Conservation (phyloP, 2,797 vertebrate genomes). For the Tokudaia tokunoshimensis region DNA sequence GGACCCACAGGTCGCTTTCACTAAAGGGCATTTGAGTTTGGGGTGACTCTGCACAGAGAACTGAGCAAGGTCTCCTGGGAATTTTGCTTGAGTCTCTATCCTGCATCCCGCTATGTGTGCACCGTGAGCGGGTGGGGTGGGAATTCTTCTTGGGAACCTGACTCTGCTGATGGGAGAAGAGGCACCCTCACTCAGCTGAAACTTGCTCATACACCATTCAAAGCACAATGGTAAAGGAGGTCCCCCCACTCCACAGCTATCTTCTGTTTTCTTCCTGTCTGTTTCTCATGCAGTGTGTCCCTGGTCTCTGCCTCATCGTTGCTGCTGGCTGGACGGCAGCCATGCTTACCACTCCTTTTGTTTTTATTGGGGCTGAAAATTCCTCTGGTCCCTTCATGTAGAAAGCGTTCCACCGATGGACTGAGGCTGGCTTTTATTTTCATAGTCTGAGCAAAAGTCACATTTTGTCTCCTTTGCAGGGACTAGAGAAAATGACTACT, state of each 20-base stretch:
- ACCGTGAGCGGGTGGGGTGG: neutral
- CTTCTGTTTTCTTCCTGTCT: neutral
- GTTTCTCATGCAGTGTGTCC: no score
- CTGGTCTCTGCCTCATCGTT: neutral
- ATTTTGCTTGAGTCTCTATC: neutral
- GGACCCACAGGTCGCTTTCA: neutral
- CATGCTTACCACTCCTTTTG: neutral
- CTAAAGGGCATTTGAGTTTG: neutral
- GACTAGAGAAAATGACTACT: neutral
- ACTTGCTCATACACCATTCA: accelerated
- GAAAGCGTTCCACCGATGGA: accelerated
- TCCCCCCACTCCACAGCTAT: accelerated
- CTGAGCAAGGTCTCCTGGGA: neutral
- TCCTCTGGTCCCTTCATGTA: neutral
- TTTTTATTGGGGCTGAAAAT: neutral
- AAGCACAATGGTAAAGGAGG: accelerated
- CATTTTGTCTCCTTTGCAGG: neutral
- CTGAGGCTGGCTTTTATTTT: neutral
- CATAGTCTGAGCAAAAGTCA: neutral
- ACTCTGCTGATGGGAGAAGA: neutral
- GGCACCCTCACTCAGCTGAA: accelerated
- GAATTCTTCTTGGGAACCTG: neutral
- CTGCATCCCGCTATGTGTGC: neutral
- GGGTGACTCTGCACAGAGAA: neutral
- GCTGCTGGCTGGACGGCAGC: no score